Base-by-base conservation (phyloP, 2,888 invertebrate genomes). In the Aphidius colemani region DNA sequence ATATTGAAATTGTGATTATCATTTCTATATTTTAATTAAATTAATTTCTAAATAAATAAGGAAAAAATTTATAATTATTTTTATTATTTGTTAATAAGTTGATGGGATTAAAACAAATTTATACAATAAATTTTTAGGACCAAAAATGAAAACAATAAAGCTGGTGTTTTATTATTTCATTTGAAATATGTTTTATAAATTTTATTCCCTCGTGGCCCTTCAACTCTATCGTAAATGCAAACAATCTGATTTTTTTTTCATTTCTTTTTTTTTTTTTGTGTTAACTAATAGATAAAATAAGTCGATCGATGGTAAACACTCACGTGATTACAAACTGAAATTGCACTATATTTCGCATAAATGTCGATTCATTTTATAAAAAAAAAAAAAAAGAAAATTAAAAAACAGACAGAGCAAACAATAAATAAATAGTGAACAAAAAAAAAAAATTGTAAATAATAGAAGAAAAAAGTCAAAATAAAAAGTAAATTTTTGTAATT, bases 341-440 rank as follows among this genome's bases (percentile, higher is more conserved):
- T 30, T 30, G 5, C 3, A 30, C 30, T 30, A 5, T 2, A 61
- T 53, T 55, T 43, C 53, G n/a, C 30, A 59, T 53, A 51, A 13
- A 18, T 46, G 50, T 44, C 41, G 48, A 11, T 41, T 48, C 39
- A 53, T 51, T 49, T 39, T 48, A 50, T 53, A 44, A 40, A 44
- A 45, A 65, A 18, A 44, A 64, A 64, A 65, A 61, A 63, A 61
- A 63, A 41, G 67, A 58, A 51, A 64, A 46, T 55, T 46, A 30
- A 62, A 49, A 39, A 44, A 59, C 48, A 50, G 43, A 58, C 13
- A 13, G 13, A 13, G 13, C 13, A 13, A 41, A 40, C 11, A 59
- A 30, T 30, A 30, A 13, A 13, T 13, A 48, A 13, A 48, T 13
- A 13, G n/a, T n/a, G 13, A 53, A 53, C 7, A 41, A 18, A 44